These are phyloP conservation scores for Ectemnius lituratus DNA, from an alignment of 2,888 invertebrate species.

Conservation along the genomic window DNA sequence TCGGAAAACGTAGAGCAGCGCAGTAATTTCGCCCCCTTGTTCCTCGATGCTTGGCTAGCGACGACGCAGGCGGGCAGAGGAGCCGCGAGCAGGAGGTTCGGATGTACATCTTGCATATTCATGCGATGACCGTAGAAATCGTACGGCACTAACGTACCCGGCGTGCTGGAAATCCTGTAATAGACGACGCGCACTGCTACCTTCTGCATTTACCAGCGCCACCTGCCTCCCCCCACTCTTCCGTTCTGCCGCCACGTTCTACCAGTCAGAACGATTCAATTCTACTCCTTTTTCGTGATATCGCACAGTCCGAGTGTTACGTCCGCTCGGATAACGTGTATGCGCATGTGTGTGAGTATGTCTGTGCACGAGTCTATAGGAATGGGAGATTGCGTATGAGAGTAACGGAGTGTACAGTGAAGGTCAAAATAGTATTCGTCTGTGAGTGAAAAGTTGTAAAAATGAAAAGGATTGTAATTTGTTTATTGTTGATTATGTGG, in stretches of 20 bases:
- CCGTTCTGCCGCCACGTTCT: neutral
- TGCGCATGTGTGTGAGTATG: too few species aligned
- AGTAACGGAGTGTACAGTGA: too few species aligned
- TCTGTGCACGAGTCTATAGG: too few species aligned
- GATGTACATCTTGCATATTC: constrained; percentile 61
- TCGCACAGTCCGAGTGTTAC: neutral
- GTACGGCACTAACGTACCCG: constrained; percentile 28
- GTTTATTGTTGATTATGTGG: too few species aligned
- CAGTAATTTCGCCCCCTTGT: constrained; percentile 20
- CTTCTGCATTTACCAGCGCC: neutral
- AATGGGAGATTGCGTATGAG: too few species aligned
- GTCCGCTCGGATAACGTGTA: too few species aligned
- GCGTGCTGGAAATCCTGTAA: constrained; percentile 42
- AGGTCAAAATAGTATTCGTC: too few species aligned
- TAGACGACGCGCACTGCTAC: constrained; percentile 21
- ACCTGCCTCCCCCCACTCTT: too few species aligned
- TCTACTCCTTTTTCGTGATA: constrained; percentile 8
- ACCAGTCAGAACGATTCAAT: constrained; percentile 19
- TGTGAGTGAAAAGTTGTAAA: too few species aligned
- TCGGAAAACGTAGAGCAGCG: constrained; percentile 27
- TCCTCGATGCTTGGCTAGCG: constrained; percentile 18
- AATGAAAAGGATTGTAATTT: too few species aligned
- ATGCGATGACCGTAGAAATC: constrained; percentile 54
- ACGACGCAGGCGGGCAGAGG: too few species aligned
- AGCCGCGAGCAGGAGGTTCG: constrained; percentile 46